Evolutionary conservation across 2,888 invertebrate species (phyloP).

Genomic region (Eristalis pertinax): DNA sequence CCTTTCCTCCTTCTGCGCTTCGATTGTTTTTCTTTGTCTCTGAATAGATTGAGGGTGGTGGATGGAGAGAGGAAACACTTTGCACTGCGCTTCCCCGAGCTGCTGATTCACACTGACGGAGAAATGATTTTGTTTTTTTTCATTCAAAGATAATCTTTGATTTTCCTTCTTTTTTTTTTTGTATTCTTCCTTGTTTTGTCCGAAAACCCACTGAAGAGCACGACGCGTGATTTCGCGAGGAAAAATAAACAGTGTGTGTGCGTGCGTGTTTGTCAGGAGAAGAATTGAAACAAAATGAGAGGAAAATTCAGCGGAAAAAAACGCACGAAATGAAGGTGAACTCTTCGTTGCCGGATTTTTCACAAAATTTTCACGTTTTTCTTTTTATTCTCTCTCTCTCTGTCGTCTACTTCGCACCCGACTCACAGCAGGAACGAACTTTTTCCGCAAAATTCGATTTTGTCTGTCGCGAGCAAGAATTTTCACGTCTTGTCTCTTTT

Average conservation of each 20-base stretch:
- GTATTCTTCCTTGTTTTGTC: not conserved
- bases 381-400: constrained; percentile 11
- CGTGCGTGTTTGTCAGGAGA: no score
- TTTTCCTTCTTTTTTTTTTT: not conserved
- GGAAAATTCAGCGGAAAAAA: constrained; percentile 47
- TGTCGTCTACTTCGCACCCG: constrained; percentile 13
- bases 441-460: constrained; percentile 63
- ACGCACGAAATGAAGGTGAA: constrained; percentile 54
- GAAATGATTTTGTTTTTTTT: not conserved
- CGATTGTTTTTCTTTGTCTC: constrained; percentile 47
- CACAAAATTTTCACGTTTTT: constrained; percentile 9
- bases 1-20: constrained; percentile 32
- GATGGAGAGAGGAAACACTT: constrained; percentile 5
- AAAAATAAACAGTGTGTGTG: not conserved
- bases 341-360: constrained; percentile 36
- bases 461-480: not conserved
- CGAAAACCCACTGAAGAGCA: not conserved
- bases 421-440: constrained; percentile 14
- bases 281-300: constrained; percentile 36
- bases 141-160: not conserved
- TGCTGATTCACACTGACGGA: constrained; percentile 32
- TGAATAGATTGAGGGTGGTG: not conserved
- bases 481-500: constrained; percentile 13
- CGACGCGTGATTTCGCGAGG: constrained; percentile 10
- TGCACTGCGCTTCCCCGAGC: constrained; percentile 10